Percentiles rank a stretch among this genome's conserved stretches.
These are phyloP conservation scores for Drosophila sproati DNA, from an alignment of 1,140 invertebrate species.

Conservation along the genomic window DNA sequence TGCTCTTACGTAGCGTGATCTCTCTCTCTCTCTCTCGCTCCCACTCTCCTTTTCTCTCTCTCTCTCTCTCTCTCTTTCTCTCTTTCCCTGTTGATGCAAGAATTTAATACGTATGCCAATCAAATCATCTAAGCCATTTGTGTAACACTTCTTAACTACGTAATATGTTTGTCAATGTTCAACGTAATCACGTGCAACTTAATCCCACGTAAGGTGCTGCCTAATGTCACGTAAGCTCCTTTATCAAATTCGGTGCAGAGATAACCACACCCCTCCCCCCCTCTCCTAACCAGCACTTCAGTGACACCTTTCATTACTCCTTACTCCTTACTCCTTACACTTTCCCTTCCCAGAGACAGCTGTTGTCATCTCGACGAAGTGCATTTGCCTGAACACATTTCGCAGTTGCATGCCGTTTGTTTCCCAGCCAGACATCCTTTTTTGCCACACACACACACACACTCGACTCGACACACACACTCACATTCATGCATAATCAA, in stretches of 20 bases:
- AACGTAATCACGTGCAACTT: constrained; percentile 38
- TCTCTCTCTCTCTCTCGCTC: neutral
- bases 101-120: neutral
- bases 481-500: constrained; percentile 69
- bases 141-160: constrained; percentile 43
- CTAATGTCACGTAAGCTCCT: constrained; percentile 65
- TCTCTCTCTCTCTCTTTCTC: neutral
- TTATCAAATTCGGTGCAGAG: constrained; percentile 37
- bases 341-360: neutral
- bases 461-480: constrained; percentile 1
- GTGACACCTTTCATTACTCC: neutral
- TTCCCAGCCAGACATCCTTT: constrained; percentile 23
- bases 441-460: constrained; percentile 10
- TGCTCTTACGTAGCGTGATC: neutral
- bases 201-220: constrained; percentile 60
- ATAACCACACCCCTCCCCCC: neutral
- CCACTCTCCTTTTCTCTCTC: neutral
- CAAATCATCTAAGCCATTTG: constrained; percentile 2
- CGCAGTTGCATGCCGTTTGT: constrained; percentile 7
- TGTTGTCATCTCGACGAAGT: constrained; percentile 36
- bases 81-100: too few relatives aligned
- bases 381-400: constrained; percentile 50
- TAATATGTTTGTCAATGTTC: constrained; percentile 50
- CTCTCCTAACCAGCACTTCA: neutral
- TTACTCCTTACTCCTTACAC: neutral